Conservation (phyloP, 2,113 vertebrate species). For the Chroicocephalus ridibundus region DNA sequence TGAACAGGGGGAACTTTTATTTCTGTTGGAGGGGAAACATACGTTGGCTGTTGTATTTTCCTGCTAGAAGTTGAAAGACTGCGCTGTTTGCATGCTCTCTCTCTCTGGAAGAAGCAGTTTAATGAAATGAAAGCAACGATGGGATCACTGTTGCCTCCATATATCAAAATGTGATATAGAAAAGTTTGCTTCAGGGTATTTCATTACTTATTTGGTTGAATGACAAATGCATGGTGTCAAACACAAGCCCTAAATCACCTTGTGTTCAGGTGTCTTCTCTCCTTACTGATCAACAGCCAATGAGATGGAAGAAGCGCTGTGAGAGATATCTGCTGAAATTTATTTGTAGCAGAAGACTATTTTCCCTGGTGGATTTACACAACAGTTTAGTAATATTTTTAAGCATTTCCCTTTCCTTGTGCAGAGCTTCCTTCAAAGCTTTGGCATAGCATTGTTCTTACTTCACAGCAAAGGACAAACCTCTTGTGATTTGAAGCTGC, state of each 20-base stretch:
- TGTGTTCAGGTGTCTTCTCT: background rate
- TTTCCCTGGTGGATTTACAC: background rate
- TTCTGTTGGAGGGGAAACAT: background rate
- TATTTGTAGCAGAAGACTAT: background rate
- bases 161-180: background rate
- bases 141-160: background rate
- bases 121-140: background rate
- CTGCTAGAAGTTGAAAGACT: background rate
- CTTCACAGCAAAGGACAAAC: conserved; percentile 2
- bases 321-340: background rate
- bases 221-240: conserved; percentile 2
- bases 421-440: conserved; percentile 17
- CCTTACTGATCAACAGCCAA: background rate
- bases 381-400: background rate
- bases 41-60: background rate
- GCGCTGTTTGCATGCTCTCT: background rate
- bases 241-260: conserved; percentile 1
- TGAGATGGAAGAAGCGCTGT: background rate
- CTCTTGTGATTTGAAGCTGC: conserved; percentile 33
- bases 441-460: background rate
- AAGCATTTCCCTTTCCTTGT: background rate
- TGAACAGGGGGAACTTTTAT: conserved; percentile 41
- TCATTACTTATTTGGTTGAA: conserved; percentile 11
- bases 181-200: background rate
- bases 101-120: background rate